Percentiles rank a stretch among this genome's conserved stretches.
Conservation (phyloP, 2,113 vertebrate genomes). For the Boleophthalmus pectinirostris region DNA sequence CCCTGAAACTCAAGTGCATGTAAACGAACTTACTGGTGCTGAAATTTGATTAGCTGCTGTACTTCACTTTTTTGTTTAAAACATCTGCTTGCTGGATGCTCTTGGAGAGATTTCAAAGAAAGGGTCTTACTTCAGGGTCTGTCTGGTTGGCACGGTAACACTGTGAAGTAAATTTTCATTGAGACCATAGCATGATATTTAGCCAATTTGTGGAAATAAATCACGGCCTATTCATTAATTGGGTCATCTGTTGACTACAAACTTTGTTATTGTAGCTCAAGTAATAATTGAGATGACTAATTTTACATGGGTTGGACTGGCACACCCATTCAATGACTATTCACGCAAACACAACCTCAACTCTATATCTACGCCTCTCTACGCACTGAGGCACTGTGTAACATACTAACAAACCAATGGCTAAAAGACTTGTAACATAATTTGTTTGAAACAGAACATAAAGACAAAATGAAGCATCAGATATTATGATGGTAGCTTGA, state of each 20-base stretch:
- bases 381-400: neutral
- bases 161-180: neutral
- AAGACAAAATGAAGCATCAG: neutral
- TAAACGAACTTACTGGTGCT: neutral
- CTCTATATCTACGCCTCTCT: conserved; percentile 43
- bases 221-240: neutral
- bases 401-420: neutral
- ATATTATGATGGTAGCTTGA: neutral
- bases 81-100: conserved; percentile 3
- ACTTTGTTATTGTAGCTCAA: neutral
- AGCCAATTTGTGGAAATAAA: neutral
- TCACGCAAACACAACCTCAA: conserved; percentile 43
- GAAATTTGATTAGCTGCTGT: neutral
- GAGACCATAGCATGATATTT: neutral
- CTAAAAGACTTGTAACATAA: neutral
- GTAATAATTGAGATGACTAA: conserved; percentile 52
- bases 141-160: conserved; percentile 5
- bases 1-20: neutral
- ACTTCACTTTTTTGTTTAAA: neutral
- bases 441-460: neutral
- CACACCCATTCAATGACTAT: conserved; percentile 45
- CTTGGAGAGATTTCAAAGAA: conserved; percentile 7
- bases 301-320: conserved; percentile 41
- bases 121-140: conserved; percentile 4
- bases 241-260: conserved; percentile 1